Conservation (phyloP, 2,797 vertebrate genomes). For the Malurus splendens region DNA sequence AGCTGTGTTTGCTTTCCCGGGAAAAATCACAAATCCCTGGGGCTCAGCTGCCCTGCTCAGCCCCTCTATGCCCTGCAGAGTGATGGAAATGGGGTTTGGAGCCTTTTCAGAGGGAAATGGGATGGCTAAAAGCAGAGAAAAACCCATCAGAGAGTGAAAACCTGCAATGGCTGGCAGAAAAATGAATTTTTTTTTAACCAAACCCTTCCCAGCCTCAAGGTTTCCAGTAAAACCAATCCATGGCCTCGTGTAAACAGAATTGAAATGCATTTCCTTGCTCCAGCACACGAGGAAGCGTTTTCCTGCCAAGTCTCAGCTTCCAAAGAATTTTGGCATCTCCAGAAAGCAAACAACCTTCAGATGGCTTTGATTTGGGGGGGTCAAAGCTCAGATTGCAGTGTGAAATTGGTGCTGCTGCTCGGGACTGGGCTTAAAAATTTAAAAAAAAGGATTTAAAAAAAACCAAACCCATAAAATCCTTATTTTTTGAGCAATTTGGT, state of each 20-base stretch:
- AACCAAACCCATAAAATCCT: not conserved
- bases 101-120: not conserved
- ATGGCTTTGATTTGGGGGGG: not conserved
- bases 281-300: not conserved
- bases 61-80: fast-evolving
- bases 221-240: not conserved
- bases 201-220: not conserved
- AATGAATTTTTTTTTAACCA: not conserved
- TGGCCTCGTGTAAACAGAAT: not conserved
- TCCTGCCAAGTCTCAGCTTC: constrained; percentile 28
- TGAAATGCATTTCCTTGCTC: not conserved
- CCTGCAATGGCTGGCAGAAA: not conserved
- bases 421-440: not conserved
- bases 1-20: not conserved
- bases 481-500: not conserved
- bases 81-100: not conserved
- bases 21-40: not conserved
- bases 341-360: constrained; percentile 14
- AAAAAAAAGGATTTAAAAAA: no score
- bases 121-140: fast-evolving
- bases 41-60: fast-evolving
- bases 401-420: fast-evolving
- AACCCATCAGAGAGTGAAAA: not conserved
- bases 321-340: constrained; percentile 13
- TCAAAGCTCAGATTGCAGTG: not conserved